A percentile compares a stretch with the other conserved stretches of the same genome.
Conservation (phyloP, 2,113 vertebrate genomes). For the Oreochromis niloticus region DNA sequence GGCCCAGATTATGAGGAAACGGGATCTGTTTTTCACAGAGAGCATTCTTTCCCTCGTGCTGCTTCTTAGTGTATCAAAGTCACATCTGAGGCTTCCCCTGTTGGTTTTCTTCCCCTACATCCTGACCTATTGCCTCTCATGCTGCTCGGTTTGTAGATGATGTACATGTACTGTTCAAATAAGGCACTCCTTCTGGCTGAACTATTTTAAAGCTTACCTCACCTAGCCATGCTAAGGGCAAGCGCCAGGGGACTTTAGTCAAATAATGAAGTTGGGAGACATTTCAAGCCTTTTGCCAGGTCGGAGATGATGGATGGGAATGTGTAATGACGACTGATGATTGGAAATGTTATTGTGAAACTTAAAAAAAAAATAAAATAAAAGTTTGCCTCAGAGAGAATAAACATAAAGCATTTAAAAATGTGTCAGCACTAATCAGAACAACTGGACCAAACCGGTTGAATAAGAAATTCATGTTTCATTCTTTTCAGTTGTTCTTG, state of each 20-base stretch:
- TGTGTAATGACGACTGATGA: background rate
- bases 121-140: slow-evolving; percentile 26
- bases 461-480: background rate
- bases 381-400: background rate
- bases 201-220: slow-evolving; percentile 19
- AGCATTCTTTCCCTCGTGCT: slow-evolving; percentile 41
- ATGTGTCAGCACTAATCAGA: background rate
- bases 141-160: slow-evolving; percentile 25
- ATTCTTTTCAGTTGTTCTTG: background rate
- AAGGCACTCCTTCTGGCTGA: background rate
- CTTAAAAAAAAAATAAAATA: background rate
- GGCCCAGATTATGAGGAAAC: slow-evolving; percentile 38
- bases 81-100: slow-evolving; percentile 26
- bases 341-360: background rate
- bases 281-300: slow-evolving; percentile 7
- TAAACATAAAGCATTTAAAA: background rate
- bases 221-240: background rate
- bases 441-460: background rate
- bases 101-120: background rate
- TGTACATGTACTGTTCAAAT: slow-evolving; percentile 33
- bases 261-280: background rate
- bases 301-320: slow-evolving; percentile 25
- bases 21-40: slow-evolving; percentile 24
- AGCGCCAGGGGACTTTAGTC: slow-evolving; percentile 4
- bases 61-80: slow-evolving; percentile 49